Percentiles rank a stretch among this genome's conserved stretches.
phyloP scores from a whole-genome alignment of 1,140 invertebrate genomes.

The Drosophila pandora region DNA sequence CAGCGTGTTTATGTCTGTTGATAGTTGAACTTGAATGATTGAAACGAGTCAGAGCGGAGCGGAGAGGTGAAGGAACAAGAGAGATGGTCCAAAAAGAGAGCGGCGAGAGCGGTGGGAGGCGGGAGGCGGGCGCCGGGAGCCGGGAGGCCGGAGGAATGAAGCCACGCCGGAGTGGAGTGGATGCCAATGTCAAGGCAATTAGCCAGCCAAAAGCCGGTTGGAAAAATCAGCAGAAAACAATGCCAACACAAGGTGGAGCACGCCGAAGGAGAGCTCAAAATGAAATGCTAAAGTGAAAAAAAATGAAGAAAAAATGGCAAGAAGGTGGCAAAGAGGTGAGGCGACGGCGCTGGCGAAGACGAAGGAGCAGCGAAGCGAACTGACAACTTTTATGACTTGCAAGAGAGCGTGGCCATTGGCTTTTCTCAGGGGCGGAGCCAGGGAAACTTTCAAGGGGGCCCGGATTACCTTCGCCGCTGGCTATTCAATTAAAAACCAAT shows the following conservation, averaged over 20 bases:
- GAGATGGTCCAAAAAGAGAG: slow-evolving; percentile 12
- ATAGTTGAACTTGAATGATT: slow-evolving; percentile 64
- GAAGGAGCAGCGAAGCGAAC: slow-evolving; percentile 56
- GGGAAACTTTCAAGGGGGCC: not conserved
- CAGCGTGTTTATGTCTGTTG: slow-evolving; percentile 56
- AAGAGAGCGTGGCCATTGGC: slow-evolving; percentile 45
- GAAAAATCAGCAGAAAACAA: slow-evolving; percentile 77
- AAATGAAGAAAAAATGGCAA: not conserved
- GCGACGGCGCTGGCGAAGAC: slow-evolving; percentile 27
- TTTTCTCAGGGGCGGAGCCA: not conserved
- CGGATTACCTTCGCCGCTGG: too few species aligned
- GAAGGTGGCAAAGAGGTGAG: slow-evolving; percentile 2
- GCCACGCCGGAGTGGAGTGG: slow-evolving; percentile 38
- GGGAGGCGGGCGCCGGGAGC: too few species aligned
- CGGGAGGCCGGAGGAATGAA: not conserved
- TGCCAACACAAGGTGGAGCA: slow-evolving; percentile 54
- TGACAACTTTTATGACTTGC: slow-evolving; percentile 74
- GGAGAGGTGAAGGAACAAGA: slow-evolving; percentile 16
- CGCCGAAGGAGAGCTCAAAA: slow-evolving; percentile 40
- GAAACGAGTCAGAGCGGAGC: slow-evolving; percentile 34
- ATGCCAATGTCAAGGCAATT: slow-evolving; percentile 82
- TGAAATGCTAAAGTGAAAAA: slow-evolving; percentile 41
- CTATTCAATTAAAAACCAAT: not conserved
- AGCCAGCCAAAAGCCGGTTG: slow-evolving; percentile 77
- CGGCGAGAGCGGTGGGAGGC: not conserved